A percentile compares a stretch with the other conserved stretches of the same genome.
Evolutionary conservation across 2,888 invertebrate genomes (phyloP).

Genomic region (Stomorhina lunata): DNA sequence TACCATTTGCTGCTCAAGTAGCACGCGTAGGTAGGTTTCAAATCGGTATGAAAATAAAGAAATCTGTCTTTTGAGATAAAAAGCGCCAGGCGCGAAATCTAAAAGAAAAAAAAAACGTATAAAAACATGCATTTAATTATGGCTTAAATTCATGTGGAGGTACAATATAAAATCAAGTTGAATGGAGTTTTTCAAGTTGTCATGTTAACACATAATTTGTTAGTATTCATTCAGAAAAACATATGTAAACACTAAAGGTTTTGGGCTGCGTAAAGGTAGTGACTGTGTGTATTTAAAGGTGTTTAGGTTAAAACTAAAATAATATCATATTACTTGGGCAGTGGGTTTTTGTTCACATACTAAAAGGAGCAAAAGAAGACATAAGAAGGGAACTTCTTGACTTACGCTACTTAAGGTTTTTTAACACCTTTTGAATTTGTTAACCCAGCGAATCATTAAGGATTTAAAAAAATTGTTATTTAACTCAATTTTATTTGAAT

Average conservation of each 20-base stretch:
- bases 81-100: constrained; percentile 60
- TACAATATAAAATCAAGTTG: constrained; percentile 12
- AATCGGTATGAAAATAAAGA: not conserved
- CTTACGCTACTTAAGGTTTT: constrained; percentile 20
- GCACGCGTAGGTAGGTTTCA: constrained; percentile 49
- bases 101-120: too few species aligned
- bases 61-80: constrained; percentile 35
- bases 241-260: constrained; percentile 2
- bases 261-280: constrained; percentile 17
- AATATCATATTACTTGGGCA: constrained; percentile 56
- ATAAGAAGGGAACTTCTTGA: constrained; percentile 30
- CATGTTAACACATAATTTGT: constrained; percentile 65
- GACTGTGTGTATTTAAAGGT: constrained; percentile 55
- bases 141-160: constrained; percentile 4
- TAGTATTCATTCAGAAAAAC: constrained; percentile 35
- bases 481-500: too few species aligned
- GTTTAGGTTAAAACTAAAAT: constrained; percentile 51
- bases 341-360: constrained; percentile 1
- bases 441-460: not conserved
- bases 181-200: constrained; percentile 52
- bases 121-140: constrained; percentile 49
- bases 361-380: not conserved
- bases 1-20: not conserved
- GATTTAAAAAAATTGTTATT: too few species aligned
- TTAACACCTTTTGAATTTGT: too few species aligned